Evolutionary conservation across 2,113 vertebrate species (phyloP), one percentile per base, ranked within the genome.

Genomic region (Dasypus novemcinctus): DNA sequence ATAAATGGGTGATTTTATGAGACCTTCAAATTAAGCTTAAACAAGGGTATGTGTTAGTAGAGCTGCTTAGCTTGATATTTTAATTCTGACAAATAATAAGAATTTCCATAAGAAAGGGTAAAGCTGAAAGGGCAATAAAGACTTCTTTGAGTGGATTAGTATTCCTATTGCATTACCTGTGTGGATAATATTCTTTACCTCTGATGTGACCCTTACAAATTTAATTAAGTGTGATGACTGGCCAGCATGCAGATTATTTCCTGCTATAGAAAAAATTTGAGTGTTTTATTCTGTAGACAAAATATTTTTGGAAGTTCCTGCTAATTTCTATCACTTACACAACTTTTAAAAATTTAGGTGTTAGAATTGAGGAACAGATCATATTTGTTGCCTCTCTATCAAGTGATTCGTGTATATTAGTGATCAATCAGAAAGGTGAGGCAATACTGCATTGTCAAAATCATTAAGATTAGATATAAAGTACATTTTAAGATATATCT

Each of bases 181-280:
- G 57, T 94, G 68, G 87, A 92, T 95, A 93, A 97, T 97, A 96
- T 95, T 94, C 86, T 91, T 96, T 97, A 95, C 94, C 92, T 95
- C 84, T 83, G 81, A 92, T 91, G 59, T 95, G 97, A 97, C 93
- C 90, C 97, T 96, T 96, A 93, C 95, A 97, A 94, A 97, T 97
- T 97, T 97, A 97, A 97, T 97, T 96, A 97, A 96, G 81, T 90
- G 33, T 94, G 92, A 96, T 95, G 84, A 92, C 92, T 92, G 57
- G 72, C 81, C 78, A 95, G 91, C 54, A 94, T 90, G 90, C 68
- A 94, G 95, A 97, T 91, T 88, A 85, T 88, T 88, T 92, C 49
- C 61, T 90, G 57, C 68, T 86, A 4, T 83, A 46, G 82, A 90
- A 18, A 91, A 90, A 80, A 88, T 36, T 54, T 88, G 36, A 88